Conservation (phyloP, 2,888 invertebrate genomes). For the Catocala sponsa region DNA sequence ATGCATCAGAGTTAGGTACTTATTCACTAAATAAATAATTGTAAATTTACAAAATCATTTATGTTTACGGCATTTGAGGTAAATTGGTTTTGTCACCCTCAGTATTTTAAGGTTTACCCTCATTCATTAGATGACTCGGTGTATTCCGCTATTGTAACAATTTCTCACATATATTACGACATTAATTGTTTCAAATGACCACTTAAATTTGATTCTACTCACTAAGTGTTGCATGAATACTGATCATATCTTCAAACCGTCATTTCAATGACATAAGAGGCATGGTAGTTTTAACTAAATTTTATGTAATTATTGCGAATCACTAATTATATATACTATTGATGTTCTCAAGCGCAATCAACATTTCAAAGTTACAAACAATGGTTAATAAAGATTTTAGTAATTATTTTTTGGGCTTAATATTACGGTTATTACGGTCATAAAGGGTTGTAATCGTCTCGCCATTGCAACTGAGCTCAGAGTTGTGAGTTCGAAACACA, state of each 20-base stretch:
- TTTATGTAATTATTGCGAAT: constrained; percentile 33
- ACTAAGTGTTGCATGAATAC: constrained; percentile 43
- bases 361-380: too few species aligned
- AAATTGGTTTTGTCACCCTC: constrained; percentile 14
- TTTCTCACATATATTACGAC: constrained; percentile 53
- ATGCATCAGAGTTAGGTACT: too few species aligned
- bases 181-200: constrained; percentile 50
- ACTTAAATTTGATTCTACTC: constrained; percentile 39
- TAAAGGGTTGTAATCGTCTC: too few species aligned
- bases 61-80: background rate
- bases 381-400: too few species aligned
- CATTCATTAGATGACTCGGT: constrained; percentile 44
- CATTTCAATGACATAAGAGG: constrained; percentile 44
- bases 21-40: too few species aligned
- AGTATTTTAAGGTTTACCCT: constrained; percentile 25
- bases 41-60: too few species aligned
- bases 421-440: too few species aligned
- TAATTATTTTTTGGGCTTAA: too few species aligned
- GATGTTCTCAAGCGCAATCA: too few species aligned
- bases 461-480: too few species aligned
- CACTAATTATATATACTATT: constrained; percentile 33
- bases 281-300: constrained; percentile 18
- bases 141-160: constrained; percentile 47
- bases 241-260: constrained; percentile 37
- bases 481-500: too few species aligned